phyloP scores from a whole-genome alignment of 2,888 invertebrate species.

The Mythimna lalbum region DNA sequence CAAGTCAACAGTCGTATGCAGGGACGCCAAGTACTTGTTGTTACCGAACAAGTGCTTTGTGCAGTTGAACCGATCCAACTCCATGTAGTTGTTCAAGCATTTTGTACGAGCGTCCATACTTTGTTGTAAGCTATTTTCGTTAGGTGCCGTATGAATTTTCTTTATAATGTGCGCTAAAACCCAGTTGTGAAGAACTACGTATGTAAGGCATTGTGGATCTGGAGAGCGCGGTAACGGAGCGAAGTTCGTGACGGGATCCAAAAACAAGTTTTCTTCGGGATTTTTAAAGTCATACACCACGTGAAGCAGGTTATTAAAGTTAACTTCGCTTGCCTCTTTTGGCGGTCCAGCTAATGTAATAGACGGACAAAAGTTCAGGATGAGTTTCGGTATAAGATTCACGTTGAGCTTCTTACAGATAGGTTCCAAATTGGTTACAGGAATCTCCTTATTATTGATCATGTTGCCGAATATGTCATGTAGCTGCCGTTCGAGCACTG shows the following conservation, averaged over 20 bases:
- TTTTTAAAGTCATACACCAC: slow-evolving; percentile 85
- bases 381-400: slow-evolving; percentile 94
- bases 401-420: slow-evolving; percentile 93
- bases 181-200: slow-evolving; percentile 93
- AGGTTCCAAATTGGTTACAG: slow-evolving; percentile 92
- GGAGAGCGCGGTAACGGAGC: slow-evolving; percentile 85
- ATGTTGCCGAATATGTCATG: slow-evolving; percentile 92
- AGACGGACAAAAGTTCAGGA: slow-evolving; percentile 93
- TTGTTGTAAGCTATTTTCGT: slow-evolving; percentile 85
- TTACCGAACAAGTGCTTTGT: slow-evolving; percentile 89
- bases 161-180: slow-evolving; percentile 92
- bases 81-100: slow-evolving; percentile 91
- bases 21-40: slow-evolving; percentile 91
- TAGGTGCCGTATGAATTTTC: slow-evolving; percentile 91
- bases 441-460: slow-evolving; percentile 92
- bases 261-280: slow-evolving; percentile 86
- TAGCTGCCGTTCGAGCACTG: slow-evolving; percentile 88
- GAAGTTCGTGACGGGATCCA: slow-evolving; percentile 85
- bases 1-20: slow-evolving; percentile 90
- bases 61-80: slow-evolving; percentile 88
- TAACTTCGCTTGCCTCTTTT: slow-evolving; percentile 81
- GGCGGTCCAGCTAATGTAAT: slow-evolving; percentile 85
- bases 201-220: slow-evolving; percentile 90
- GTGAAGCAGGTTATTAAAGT: slow-evolving; percentile 82
- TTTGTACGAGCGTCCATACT: slow-evolving; percentile 91